A percentile compares a stretch with the other conserved stretches of the same genome.
Conservation (phyloP, 2,888 invertebrate species). For the Esperia sulphurella region DNA sequence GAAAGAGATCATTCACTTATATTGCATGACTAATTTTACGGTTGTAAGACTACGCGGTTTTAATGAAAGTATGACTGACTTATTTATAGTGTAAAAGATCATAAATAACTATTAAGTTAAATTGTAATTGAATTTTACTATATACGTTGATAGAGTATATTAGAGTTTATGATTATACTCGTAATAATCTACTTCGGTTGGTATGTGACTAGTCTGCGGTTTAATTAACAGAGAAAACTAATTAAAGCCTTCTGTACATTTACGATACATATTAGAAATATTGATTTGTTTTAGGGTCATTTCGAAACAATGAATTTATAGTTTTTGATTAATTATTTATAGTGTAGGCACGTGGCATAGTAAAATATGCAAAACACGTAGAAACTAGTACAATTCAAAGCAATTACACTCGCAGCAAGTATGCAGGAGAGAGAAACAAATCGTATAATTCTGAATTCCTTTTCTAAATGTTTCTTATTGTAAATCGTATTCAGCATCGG, state of each 20-base stretch:
- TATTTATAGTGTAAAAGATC: not conserved
- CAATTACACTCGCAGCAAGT: slow-evolving; percentile 23
- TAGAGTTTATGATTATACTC: too few species aligned
- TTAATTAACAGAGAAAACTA: too few species aligned
- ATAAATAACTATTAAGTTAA: too few species aligned
- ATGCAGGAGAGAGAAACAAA: slow-evolving; percentile 42
- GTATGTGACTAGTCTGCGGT: too few species aligned
- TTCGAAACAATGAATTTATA: not conserved
- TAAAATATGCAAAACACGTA: not conserved
- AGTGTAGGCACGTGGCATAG: not conserved
- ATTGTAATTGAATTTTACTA: not conserved
- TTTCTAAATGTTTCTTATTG: slow-evolving; percentile 49
- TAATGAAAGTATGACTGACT: slow-evolving; percentile 1
- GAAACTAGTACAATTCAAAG: slow-evolving; percentile 1
- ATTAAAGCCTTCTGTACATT: too few species aligned
- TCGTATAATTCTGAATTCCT: slow-evolving; percentile 50
- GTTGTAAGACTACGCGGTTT: not conserved
- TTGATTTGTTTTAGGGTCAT: too few species aligned
- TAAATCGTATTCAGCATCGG: slow-evolving; percentile 51
- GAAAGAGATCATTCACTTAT: slow-evolving; percentile 20
- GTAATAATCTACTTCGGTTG: too few species aligned
- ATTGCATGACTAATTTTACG: slow-evolving; percentile 9
- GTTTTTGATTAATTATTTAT: not conserved
- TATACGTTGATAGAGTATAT: not conserved
- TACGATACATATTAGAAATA: too few species aligned